These are phyloP conservation scores for Parauchenoglanis ngamensis DNA, from an alignment of 2,797 vertebrate species.

Conservation along the genomic window DNA sequence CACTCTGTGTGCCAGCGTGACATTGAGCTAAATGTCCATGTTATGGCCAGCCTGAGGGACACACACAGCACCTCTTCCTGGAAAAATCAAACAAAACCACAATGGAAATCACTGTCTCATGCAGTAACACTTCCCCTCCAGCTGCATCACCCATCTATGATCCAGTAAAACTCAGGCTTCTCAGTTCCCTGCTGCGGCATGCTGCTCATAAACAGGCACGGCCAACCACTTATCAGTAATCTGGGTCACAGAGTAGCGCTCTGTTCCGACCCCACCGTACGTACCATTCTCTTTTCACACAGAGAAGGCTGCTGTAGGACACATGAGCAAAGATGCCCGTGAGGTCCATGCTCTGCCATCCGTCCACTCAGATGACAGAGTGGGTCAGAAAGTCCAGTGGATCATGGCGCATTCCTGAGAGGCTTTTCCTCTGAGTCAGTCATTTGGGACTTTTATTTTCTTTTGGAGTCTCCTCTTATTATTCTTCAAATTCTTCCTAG, in stretches of 20 bases:
- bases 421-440: conserved; percentile 40
- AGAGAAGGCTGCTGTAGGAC: conserved; percentile 13
- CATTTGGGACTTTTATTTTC: conserved; percentile 53
- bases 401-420: conserved; percentile 33
- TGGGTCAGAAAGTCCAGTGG: conserved; percentile 20
- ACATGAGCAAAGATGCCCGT: conserved; percentile 9
- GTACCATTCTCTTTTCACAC: conserved; percentile 36
- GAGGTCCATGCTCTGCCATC: conserved; percentile 29
- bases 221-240: conserved; percentile 39
- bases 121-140: conserved; percentile 39
- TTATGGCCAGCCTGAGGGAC: conserved; percentile 31
- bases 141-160: conserved; percentile 49
- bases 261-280: conserved; percentile 24
- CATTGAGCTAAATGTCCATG: conserved; percentile 50
- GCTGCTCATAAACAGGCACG: conserved; percentile 9
- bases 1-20: conserved; percentile 33
- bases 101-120: conserved; percentile 59
- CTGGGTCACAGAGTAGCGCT: conserved; percentile 35
- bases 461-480: conserved; percentile 59
- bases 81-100: conserved; percentile 65
- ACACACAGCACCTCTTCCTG: conserved; percentile 25
- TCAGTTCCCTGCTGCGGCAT: conserved; percentile 23
- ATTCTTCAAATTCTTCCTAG: conserved; percentile 59
- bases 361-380: conserved; percentile 18
- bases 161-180: conserved; percentile 28